These are phyloP conservation scores for Hydrotaea cyrtoneurina DNA, from an alignment of 2,888 invertebrate species.

Conservation along the genomic window DNA sequence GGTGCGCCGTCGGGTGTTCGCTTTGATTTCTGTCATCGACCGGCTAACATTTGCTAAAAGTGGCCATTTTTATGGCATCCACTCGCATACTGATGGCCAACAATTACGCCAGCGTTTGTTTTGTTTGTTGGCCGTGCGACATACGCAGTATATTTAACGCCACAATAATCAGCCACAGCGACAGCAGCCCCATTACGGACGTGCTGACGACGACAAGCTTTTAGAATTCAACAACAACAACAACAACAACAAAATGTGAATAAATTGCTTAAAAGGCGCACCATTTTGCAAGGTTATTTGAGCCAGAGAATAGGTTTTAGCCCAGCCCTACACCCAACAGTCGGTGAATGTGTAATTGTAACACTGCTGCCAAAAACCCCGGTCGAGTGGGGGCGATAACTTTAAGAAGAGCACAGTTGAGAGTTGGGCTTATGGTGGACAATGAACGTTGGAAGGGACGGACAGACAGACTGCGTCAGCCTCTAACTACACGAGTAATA, in stretches of 20 bases:
- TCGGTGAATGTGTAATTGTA: no score
- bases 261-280: no score
- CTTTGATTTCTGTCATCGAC: conserved; percentile 64
- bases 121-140: background rate
- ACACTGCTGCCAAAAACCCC: background rate
- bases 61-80: conserved; percentile 64
- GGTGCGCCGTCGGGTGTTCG: conserved; percentile 67
- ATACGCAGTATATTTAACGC: conserved; percentile 30
- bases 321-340: background rate
- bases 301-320: background rate
- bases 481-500: conserved; percentile 9
- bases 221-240: background rate
- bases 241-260: background rate
- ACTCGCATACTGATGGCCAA: conserved; percentile 61
- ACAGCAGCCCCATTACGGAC: background rate
- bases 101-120: conserved; percentile 60
- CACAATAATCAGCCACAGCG: conserved; percentile 29
- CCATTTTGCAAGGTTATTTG: background rate
- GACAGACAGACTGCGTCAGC: no score
- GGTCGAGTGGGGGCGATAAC: background rate
- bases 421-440: no score
- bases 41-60: conserved; percentile 59
- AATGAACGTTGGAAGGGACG: no score
- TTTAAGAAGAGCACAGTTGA: background rate
- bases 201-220: background rate